Conservation (phyloP, 1,140 invertebrate species). For the Popillia japonica region DNA sequence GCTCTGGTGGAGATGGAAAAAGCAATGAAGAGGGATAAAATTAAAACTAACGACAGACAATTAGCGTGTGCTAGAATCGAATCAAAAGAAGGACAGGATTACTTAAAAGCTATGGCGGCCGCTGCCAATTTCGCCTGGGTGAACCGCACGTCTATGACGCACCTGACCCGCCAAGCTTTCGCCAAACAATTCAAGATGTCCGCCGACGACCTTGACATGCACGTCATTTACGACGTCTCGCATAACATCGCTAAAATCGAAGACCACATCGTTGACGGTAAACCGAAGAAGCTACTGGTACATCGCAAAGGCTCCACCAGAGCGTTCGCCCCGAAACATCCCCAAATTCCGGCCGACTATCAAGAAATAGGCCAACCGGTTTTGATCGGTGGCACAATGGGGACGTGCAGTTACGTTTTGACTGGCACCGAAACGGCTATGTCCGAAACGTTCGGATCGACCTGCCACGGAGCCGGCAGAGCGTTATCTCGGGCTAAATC, state of each 20-base stretch:
- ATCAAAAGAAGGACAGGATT: slow-evolving; percentile 94
- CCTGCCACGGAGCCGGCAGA: slow-evolving; percentile 98
- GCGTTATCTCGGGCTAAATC: slow-evolving; percentile 97
- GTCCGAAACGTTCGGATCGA: slow-evolving; percentile 98
- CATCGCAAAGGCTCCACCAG: slow-evolving; percentile 82
- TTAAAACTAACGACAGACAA: slow-evolving; percentile 97
- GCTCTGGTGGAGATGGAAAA: slow-evolving; percentile 99
- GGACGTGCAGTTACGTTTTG: slow-evolving; percentile 98
- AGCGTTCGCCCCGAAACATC: slow-evolving; percentile 97
- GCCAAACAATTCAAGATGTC: slow-evolving; percentile 96
- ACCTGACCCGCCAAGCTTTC: slow-evolving; percentile 96
- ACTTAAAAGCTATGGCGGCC: slow-evolving; percentile 98
- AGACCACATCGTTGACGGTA: slow-evolving; percentile 97
- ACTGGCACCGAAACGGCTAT: slow-evolving; percentile 98
- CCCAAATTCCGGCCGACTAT: slow-evolving; percentile 98
- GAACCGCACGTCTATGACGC: slow-evolving; percentile 99
- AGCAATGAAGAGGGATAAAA: slow-evolving; percentile 98
- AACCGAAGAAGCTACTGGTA: slow-evolving; percentile 91
- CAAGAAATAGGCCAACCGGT: slow-evolving; percentile 98
- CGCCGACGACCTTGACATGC: slow-evolving; percentile 99
- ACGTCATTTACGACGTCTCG: slow-evolving; percentile 98
- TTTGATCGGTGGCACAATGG: slow-evolving; percentile 99
- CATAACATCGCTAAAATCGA: slow-evolving; percentile 99
- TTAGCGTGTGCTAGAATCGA: slow-evolving; percentile 96
- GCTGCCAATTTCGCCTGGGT: slow-evolving; percentile 99